phyloP scores from a whole-genome alignment of 1,140 invertebrate genomes.

The Metopolophium dirhodum region DNA sequence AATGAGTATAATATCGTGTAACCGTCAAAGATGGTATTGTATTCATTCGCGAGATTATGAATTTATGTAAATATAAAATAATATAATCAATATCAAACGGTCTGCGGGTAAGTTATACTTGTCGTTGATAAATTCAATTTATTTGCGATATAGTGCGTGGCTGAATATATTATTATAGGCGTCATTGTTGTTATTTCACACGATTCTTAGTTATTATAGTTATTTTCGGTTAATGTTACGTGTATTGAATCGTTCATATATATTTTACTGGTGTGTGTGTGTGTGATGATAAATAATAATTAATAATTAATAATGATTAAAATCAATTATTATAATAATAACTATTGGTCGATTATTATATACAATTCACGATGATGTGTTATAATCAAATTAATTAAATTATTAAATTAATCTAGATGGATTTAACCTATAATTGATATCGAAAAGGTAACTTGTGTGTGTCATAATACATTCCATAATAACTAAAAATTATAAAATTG shows the following conservation, averaged over 20 bases:
- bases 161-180: constrained; percentile 4
- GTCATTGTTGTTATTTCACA: background rate
- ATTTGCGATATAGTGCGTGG: background rate
- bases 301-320: too few species aligned
- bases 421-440: background rate
- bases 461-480: background rate
- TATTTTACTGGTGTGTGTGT: background rate
- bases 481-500: background rate
- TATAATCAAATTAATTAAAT: background rate
- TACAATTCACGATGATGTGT: background rate
- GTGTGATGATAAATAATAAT: too few species aligned
- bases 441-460: background rate
- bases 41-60: background rate
- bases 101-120: background rate
- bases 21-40: background rate
- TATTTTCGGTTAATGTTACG: background rate
- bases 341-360: background rate
- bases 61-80: background rate
- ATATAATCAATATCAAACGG: background rate
- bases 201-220: background rate
- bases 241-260: background rate
- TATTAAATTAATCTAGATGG: background rate
- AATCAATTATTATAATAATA: too few species aligned
- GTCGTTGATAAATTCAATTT: background rate
- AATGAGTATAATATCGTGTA: background rate